phyloP scores from a whole-genome alignment of 2,888 invertebrate species.

The Aleiodes alternator region DNA sequence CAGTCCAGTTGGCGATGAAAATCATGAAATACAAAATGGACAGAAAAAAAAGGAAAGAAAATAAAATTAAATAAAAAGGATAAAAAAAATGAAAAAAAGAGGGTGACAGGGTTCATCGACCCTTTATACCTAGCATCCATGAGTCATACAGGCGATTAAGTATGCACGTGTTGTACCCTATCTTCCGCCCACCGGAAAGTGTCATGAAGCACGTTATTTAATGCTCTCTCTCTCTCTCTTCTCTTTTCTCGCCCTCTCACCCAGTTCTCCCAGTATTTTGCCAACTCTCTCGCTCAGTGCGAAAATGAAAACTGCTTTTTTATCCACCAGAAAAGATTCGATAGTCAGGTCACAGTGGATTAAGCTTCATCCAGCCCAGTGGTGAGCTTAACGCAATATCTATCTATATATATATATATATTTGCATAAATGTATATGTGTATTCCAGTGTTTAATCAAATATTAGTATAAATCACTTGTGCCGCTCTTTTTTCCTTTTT shows the following conservation, averaged over 20 bases:
- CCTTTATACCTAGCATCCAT: slow-evolving; percentile 54
- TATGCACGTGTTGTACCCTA: slow-evolving; percentile 63
- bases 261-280: neutral
- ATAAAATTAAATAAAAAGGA: neutral
- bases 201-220: slow-evolving; percentile 64
- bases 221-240: slow-evolving; percentile 35
- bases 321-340: slow-evolving; percentile 3
- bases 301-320: slow-evolving; percentile 16
- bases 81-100: slow-evolving; percentile 44
- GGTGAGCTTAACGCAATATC: no score
- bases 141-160: slow-evolving; percentile 63
- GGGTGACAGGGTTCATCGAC: slow-evolving; percentile 62
- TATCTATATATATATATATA: no score
- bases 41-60: no score
- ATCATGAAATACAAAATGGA: slow-evolving; percentile 19
- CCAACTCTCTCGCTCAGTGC: slow-evolving; percentile 8
- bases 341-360: slow-evolving; percentile 20
- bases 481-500: neutral
- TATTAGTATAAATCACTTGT: neutral
- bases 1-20: slow-evolving; percentile 32
- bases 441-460: slow-evolving; percentile 20
- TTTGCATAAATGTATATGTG: neutral
- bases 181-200: slow-evolving; percentile 67
- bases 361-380: slow-evolving; percentile 8
- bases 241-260: slow-evolving; percentile 8